Evolutionary conservation across 2,888 invertebrate species (phyloP).

Genomic region (Dryococelus australis): DNA sequence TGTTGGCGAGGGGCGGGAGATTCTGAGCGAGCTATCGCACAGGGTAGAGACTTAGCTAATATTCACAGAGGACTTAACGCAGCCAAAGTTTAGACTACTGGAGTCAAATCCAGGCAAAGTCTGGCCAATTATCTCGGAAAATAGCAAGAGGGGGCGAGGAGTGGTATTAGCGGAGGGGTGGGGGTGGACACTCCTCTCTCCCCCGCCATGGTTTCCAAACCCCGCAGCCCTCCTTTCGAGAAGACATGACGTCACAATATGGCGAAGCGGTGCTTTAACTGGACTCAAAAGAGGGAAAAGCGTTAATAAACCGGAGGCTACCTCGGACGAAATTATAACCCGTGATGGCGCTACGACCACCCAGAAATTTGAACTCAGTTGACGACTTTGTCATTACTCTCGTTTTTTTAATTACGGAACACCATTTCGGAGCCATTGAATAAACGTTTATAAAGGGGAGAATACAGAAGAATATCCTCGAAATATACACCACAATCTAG

Average conservation of each 20-base stretch:
- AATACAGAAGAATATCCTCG: no score
- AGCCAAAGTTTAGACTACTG: conserved; percentile 27
- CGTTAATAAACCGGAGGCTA: no score
- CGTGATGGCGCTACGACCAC: no score
- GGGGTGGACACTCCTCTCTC: neutral
- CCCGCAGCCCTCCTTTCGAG: neutral
- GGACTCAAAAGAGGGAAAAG: no score
- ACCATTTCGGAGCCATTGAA: no score
- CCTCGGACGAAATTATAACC: no score
- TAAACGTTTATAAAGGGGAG: no score
- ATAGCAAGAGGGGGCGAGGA: neutral
- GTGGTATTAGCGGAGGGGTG: neutral
- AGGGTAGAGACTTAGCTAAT: conserved; percentile 32
- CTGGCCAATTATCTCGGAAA: conserved; percentile 43
- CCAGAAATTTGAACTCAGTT: no score
- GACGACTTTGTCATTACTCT: no score
- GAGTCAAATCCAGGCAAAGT: conserved; percentile 40
- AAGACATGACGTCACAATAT: neutral
- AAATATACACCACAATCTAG: no score
- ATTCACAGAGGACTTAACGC: conserved; percentile 36
- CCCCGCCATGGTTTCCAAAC: no score
- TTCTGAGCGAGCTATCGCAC: conserved; percentile 22
- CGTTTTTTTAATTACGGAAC: no score
- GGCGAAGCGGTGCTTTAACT: neutral
- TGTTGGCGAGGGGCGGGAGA: neutral